Base-by-base conservation (phyloP, 2,888 invertebrate species). In the Coleophora flavipennella region DNA sequence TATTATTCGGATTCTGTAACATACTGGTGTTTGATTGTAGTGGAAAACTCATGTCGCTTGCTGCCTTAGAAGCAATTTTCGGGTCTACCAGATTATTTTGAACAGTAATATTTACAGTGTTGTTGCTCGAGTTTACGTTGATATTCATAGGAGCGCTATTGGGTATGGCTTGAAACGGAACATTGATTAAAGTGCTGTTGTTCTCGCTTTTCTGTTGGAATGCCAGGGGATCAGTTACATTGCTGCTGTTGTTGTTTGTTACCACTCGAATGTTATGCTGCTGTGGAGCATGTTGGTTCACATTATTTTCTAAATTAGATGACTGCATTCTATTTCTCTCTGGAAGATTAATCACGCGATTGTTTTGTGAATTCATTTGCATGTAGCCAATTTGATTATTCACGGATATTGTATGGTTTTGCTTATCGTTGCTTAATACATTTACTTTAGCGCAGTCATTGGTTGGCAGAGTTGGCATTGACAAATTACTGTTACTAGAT, bases 111-210 rank as follows among this genome's bases (percentile, higher is more conserved):
- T 84, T 83, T 1, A 84, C 80, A 11, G 85, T 81, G 45, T 84
- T 84, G 49, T 84, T 84, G 45, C 85, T 80, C 1, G 85, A 85
- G 49, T 84, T 84, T 0, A 84, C 84, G 42, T 84, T 84, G 29
- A 84, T 84, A 49, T 84, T 84, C 84, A 84, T 84, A 1, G 84
- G 84, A 32, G 84, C 83, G 48, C 81, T 85, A 44, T 85, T 85
- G 4, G 83, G 84, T 57, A 85, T 83, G 2, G 83, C 74, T 61
- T 85, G 85, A 61, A 85, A 85, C 0, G 85, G 85, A 26, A 85
- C 80, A 50, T 84, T 85, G 36, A 85, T 85, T 71, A 84, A 84
- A 13, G 85, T 85, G 20, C 76, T 63, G 41, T 54, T 75, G 37
- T 58, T 74, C 56, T 83, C 84, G 40, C 52, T 67, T 50, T 76